phyloP scores from a whole-genome alignment of 2,888 invertebrate species.

The Sericinus montela region DNA sequence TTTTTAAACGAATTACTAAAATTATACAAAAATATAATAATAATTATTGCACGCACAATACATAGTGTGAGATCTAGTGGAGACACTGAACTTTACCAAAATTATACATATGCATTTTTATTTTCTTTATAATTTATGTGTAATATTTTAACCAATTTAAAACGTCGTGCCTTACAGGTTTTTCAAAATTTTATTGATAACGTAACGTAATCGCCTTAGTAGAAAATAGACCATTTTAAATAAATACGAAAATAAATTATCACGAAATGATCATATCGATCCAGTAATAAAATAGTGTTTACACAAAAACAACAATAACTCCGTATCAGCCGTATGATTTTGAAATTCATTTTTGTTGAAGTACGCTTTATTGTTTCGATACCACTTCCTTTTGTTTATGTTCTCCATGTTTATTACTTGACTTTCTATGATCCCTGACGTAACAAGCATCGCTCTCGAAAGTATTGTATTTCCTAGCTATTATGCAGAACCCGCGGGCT shows the following conservation, averaged over 20 bases:
- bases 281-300: conserved; percentile 29
- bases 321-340: conserved; percentile 54
- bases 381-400: conserved; percentile 53
- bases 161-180: no score
- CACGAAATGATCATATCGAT: conserved; percentile 3
- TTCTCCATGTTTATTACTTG: conserved; percentile 42
- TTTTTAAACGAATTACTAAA: no score
- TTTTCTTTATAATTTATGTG: no score
- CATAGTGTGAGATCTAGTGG: no score
- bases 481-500: conserved; percentile 44
- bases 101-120: no score
- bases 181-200: conserved; percentile 17
- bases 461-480: conserved; percentile 51
- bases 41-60: no score
- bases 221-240: conserved; percentile 14
- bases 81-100: no score
- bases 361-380: conserved; percentile 52
- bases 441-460: conserved; percentile 53
- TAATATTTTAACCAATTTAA: no score
- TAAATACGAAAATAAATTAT: conserved; percentile 9
- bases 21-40: no score
- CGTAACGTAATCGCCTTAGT: conserved; percentile 1
- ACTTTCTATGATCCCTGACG: conserved; percentile 35
- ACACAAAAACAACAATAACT: conserved; percentile 48
- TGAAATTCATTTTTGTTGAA: conserved; percentile 54